These are phyloP conservation scores for Andrena praecox DNA, from an alignment of 2,888 invertebrate species.

Conservation along the genomic window DNA sequence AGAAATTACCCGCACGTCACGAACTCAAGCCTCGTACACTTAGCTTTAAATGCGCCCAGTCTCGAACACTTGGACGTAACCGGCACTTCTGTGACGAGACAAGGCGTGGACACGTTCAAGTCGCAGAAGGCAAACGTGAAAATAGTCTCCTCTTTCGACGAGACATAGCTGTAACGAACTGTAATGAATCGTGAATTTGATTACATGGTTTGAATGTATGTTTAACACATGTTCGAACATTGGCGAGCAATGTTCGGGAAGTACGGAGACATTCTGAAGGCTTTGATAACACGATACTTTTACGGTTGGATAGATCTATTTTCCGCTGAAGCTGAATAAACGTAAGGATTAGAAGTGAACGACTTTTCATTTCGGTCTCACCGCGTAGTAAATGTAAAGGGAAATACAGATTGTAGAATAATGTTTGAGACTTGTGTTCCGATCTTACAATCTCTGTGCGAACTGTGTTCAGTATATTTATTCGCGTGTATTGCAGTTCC, in stretches of 20 bases:
- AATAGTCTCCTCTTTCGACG: conserved; percentile 80
- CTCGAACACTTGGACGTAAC: conserved; percentile 88
- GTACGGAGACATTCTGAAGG: background rate
- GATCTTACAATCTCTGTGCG: conserved; percentile 35
- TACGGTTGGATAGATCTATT: conserved; percentile 44
- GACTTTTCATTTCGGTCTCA: conserved; percentile 36
- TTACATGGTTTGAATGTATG: conserved; percentile 32
- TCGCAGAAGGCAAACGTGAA: conserved; percentile 86
- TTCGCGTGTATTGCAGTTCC: conserved; percentile 43
- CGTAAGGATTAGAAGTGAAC: conserved; percentile 26
- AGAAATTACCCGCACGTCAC: conserved; percentile 89
- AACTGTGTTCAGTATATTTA: conserved; percentile 59
- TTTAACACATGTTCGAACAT: conserved; percentile 24
- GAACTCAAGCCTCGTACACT: conserved; percentile 87
- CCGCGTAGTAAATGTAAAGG: conserved; percentile 21
- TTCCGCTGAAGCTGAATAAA: conserved; percentile 27
- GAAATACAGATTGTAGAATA: conserved; percentile 8
- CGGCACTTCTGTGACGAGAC: conserved; percentile 88
- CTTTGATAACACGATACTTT: conserved; percentile 23
- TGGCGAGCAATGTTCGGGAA: conserved; percentile 21
- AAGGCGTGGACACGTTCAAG: conserved; percentile 88
- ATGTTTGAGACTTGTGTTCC: conserved; percentile 22
- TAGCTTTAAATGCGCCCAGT: conserved; percentile 87
- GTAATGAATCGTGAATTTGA: conserved; percentile 36
- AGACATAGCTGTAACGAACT: conserved; percentile 60